These are phyloP conservation scores for Peromyscus melanophrys DNA, from an alignment of 2,797 vertebrate genomes.

Conservation along the genomic window DNA sequence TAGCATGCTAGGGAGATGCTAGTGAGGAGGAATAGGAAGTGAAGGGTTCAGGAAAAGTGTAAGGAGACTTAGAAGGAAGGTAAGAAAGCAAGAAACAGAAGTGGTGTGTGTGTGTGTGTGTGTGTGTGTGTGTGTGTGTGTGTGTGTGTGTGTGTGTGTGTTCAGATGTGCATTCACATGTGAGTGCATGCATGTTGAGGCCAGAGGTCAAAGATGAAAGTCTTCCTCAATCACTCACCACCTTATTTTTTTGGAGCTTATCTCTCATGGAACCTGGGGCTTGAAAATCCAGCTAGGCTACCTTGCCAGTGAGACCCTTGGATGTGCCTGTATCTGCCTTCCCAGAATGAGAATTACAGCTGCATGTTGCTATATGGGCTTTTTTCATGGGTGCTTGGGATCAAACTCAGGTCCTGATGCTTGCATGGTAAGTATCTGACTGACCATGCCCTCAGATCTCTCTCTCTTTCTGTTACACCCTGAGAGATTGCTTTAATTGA, in stretches of 20 bases:
- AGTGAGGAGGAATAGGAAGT: not conserved
- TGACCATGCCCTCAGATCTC: not conserved
- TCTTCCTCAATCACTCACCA: not conserved
- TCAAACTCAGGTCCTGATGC: not conserved
- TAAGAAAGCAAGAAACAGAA: not conserved
- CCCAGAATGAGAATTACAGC: not conserved
- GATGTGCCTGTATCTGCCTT: not conserved
- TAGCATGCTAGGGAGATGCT: accelerated
- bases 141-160: not conserved
- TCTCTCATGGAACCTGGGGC: not conserved
- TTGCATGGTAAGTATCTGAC: not conserved
- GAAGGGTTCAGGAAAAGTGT: not conserved
- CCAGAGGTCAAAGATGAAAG: not conserved
- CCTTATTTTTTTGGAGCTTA: not conserved
- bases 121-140: not conserved
- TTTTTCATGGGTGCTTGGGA: not conserved
- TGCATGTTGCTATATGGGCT: not conserved
- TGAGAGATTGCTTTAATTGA: not conserved
- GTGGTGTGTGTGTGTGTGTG: not conserved
- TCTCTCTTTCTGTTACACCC: not conserved
- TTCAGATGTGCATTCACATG: not conserved
- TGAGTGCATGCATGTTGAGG: not conserved
- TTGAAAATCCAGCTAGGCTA: not conserved
- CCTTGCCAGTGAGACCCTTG: not conserved
- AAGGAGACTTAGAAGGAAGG: not conserved